These are phyloP conservation scores for Oncorhynchus gorbuscha DNA, from an alignment of 2,113 vertebrate species.

Conservation along the genomic window DNA sequence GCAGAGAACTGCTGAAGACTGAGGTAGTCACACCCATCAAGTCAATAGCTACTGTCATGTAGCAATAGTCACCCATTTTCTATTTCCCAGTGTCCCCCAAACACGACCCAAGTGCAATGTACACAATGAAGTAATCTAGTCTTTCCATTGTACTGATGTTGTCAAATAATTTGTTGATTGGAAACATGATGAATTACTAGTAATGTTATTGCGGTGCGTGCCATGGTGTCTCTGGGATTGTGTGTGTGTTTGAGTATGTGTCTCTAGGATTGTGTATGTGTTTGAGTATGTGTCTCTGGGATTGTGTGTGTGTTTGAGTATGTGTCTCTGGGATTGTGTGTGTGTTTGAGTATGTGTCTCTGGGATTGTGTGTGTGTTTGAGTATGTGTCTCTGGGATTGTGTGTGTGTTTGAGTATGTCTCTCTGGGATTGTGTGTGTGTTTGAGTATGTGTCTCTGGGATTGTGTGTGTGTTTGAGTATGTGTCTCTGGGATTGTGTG, in stretches of 20 bases:
- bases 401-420: not conserved
- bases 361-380: conserved; percentile 2
- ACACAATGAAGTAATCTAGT: not conserved
- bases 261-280: conserved; percentile 19
- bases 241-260: conserved; percentile 18
- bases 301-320: conserved; percentile 9
- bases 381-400: conserved; percentile 18
- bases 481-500: no score
- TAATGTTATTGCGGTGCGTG: conserved; percentile 16
- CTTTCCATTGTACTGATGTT: not conserved
- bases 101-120: not conserved
- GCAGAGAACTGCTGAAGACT: conserved; percentile 40
- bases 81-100: no score
- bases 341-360: not conserved
- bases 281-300: conserved; percentile 10
- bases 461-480: conserved; percentile 4
- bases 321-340: conserved; percentile 25
- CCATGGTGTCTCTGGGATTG: conserved; percentile 19
- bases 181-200: conserved; percentile 9
- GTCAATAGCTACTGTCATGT: no score
- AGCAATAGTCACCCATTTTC: no score
- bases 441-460: conserved; percentile 22
- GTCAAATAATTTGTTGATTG: conserved; percentile 31
- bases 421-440: not conserved
- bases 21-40: conserved; percentile 39